These are phyloP conservation scores for Pampusana beccarii DNA, from an alignment of 2,113 vertebrate species.

Conservation along the genomic window DNA sequence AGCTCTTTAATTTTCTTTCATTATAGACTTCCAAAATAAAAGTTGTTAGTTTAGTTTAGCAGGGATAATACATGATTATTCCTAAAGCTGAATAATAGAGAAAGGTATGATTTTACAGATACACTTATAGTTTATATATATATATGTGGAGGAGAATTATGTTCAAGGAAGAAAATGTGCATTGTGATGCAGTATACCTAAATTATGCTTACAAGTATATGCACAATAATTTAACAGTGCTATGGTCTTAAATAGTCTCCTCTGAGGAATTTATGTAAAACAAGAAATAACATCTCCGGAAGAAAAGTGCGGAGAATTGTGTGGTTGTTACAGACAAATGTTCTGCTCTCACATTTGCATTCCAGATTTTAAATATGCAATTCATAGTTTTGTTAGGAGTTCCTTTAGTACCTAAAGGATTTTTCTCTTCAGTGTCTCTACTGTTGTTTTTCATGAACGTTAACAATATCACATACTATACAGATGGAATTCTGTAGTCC, in stretches of 20 bases:
- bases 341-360: not conserved
- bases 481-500: not conserved
- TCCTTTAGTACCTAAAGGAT: not conserved
- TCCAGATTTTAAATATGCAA: not conserved
- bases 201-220: not conserved
- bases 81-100: not conserved
- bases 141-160: not conserved
- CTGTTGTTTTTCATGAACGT: not conserved
- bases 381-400: not conserved
- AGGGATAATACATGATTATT: not conserved
- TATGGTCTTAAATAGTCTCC: not conserved
- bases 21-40: not conserved
- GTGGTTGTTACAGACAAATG: not conserved
- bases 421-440: not conserved
- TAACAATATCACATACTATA: not conserved
- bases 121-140: not conserved
- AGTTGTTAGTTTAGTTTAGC: not conserved
- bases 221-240: not conserved
- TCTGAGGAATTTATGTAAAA: slow-evolving; percentile 42
- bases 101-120: not conserved
- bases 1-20: not conserved
- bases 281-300: not conserved
- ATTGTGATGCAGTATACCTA: not conserved
- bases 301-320: not conserved
- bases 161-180: not conserved